Evolutionary conservation across 2,888 invertebrate species (phyloP), one percentile per base, ranked within the genome.

Genomic region (Caenorhabditis imperialis): DNA sequence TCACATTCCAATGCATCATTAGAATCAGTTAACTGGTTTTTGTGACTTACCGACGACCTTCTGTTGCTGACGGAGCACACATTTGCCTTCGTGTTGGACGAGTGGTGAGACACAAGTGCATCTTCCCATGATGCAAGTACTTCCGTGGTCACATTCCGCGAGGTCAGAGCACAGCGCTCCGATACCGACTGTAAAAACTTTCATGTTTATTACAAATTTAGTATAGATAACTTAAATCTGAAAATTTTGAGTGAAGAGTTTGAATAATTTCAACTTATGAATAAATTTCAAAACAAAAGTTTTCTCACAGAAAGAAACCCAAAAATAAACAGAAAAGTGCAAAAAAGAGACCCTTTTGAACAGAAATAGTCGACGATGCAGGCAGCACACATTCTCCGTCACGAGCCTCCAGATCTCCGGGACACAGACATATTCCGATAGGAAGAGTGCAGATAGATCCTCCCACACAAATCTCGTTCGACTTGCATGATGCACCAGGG

Each of bases 401-500:
- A 33, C 79, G 75, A 51, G 75, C 83, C 70, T 85, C 85, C 50
- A 84, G 58, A 53, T 85, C 84, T 16, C 82, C 84, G 16, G 87
- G 86, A 74, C 86, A 86, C 27, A 86, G 79, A 67, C 86, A 86
- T 23, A 85, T 71, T 20, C 82, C 81, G 58, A 85, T 80, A 6
- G 85, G 83, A 50, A 78, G 78, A 23, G 84, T 80, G 62, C 87
- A 87, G 30, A 82, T 70, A 14, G 85, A 83, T 23, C 87, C 87
- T 22, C 87, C 87, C 6, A 75, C 72, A 71, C 87, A 87, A 61
- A 81, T 69, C 72, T 86, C 86, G 50, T 84, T 82, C 20, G 75
- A 77, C 25, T 80, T 78, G 57, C 87, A 87, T 14, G 82, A 81
- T n/a, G 77, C 72, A 30, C 86, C 86, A 47, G 85, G 83, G 38